Base-by-base conservation (phyloP, 2,113 vertebrate genomes). In the Dipodomys ordii region DNA sequence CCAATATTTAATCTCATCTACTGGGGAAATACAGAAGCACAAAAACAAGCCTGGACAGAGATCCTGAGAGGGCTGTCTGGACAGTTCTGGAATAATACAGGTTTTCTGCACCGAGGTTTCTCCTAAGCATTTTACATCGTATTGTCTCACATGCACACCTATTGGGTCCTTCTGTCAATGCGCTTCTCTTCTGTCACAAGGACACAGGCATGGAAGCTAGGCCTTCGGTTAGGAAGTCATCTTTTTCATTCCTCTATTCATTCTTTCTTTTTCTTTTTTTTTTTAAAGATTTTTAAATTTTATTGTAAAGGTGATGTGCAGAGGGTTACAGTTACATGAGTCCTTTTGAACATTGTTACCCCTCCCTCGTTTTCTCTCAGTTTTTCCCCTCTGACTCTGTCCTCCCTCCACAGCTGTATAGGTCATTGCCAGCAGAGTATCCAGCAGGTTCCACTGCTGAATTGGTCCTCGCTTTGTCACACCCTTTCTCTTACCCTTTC, bases 1-100 rank as follows among this genome's bases (percentile, higher is more conserved):
- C 13, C 19, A 46, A 19, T 27, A 46, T 0, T 27, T 0, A 18
- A 16, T 1, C 32, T 39, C 57, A 23, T 65, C 6, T 6, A 7
- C 27, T 23, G n/a, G 28, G 13, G 9, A 15, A 57, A 89, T 53
- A 18, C 11, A 6, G 12, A 30, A 30, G 39, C 6, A 20, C 20
- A 49, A 39, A 22, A 30, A 23, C 32, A 28, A 46, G 16, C 32
- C 39, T 22, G 3, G 4, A 8, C 11, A 5, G 49, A 11, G 49
- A 53, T 15, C 16, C 5, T 6, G 1, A 67, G 16, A 84, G 30
- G 35, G 12, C 0, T 8, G 2, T 7, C 6, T 12, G 39, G 13
- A 22, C 12, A 2, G 12, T 28, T 76, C 85, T 49, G 16, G 39
- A 72, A 60, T 64, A 57, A n/a, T 23, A 49, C 32, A 2, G 3